These are phyloP conservation scores for Dinoponera quadriceps DNA, from an alignment of 1,140 invertebrate species.

Conservation along the genomic window DNA sequence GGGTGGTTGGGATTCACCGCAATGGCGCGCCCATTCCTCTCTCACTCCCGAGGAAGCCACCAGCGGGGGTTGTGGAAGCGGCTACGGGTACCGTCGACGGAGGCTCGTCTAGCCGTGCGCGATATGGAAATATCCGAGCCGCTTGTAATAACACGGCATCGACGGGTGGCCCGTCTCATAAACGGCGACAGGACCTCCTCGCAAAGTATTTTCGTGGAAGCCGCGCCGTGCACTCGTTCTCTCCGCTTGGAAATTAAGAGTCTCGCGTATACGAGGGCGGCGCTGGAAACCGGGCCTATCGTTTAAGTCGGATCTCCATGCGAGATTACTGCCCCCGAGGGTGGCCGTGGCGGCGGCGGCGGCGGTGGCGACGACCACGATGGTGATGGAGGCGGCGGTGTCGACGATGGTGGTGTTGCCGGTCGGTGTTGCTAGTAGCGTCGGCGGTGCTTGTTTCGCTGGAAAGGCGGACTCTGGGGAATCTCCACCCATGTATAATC, in stretches of 20 bases:
- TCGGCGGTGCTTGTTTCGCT: conserved; percentile 71
- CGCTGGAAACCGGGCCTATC: conserved; percentile 83
- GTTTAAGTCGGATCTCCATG: conserved; percentile 85
- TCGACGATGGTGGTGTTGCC: conserved; percentile 59
- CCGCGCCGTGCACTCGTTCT: conserved; percentile 74
- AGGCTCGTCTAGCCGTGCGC: conserved; percentile 78
- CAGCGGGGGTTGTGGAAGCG: conserved; percentile 58
- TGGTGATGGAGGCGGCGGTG: conserved; percentile 48
- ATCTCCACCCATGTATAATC: conserved; percentile 80
- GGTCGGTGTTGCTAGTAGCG: conserved; percentile 66
- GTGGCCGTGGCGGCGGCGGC: conserved; percentile 65
- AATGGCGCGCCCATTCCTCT: conserved; percentile 52
- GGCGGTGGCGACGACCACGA: conserved; percentile 43
- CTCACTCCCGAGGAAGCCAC: conserved; percentile 10
- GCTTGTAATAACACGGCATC: conserved; percentile 80
- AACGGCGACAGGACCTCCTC: conserved; percentile 74
- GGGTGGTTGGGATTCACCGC: conserved; percentile 11
- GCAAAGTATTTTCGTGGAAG: conserved; percentile 82
- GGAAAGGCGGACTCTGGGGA: conserved; percentile 79
- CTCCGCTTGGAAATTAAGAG: conserved; percentile 82
- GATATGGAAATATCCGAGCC: conserved; percentile 81
- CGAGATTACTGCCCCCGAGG: conserved; percentile 84
- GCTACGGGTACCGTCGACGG: conserved; percentile 43
- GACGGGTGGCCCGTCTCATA: conserved; percentile 67
- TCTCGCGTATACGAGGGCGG: conserved; percentile 81